phyloP scores from a whole-genome alignment of 2,797 vertebrate species.

The Pangasius mekongensis region DNA sequence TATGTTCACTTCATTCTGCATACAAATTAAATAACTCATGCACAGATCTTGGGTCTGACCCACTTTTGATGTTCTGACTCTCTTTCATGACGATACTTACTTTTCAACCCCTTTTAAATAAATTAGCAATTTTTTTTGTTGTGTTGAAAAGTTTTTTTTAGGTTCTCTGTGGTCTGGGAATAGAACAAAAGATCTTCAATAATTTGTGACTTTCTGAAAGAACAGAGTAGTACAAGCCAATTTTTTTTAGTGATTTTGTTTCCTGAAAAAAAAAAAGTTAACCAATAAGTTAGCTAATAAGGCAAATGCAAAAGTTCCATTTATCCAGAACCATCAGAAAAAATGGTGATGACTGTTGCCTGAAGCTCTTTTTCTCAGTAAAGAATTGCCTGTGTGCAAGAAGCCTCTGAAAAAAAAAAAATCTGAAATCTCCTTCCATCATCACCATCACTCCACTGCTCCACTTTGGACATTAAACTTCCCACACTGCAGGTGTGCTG shows the following conservation, averaged over 20 bases:
- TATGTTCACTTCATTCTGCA: slow-evolving; percentile 10
- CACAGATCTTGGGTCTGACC: background rate
- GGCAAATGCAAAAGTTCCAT: background rate
- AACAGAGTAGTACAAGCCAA: background rate
- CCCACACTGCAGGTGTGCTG: background rate
- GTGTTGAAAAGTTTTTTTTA: background rate
- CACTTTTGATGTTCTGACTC: background rate
- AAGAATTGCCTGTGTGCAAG: background rate
- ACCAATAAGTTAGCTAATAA: slow-evolving; percentile 1
- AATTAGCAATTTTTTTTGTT: background rate
- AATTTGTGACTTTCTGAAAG: background rate
- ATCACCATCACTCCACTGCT: background rate
- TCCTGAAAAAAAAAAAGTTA: background rate
- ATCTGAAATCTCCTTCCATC: slow-evolving; percentile 4
- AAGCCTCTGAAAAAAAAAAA: background rate
- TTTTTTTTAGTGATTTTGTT: background rate
- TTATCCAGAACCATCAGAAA: slow-evolving; percentile 2
- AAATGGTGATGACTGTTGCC: background rate
- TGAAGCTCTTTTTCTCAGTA: background rate
- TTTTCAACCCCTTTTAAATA: background rate
- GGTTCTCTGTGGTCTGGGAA: background rate
- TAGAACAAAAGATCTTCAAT: background rate
- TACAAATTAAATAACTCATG: background rate
- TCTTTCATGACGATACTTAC: background rate
- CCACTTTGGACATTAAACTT: background rate